Evolutionary conservation across 2,888 invertebrate species (phyloP).

Genomic region (Lacanobia oleracea): DNA sequence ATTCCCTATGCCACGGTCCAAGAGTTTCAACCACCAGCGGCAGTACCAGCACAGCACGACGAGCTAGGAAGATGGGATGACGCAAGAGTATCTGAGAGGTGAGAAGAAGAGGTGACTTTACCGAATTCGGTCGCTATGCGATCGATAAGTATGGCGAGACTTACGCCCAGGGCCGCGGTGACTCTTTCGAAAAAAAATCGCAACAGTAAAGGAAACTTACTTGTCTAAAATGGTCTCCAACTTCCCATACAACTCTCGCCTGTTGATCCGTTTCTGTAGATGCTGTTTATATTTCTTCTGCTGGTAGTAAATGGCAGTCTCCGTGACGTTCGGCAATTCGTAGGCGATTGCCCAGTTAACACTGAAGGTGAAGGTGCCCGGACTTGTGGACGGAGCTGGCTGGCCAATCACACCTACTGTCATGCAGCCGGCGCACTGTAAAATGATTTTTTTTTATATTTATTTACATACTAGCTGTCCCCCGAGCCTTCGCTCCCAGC

Average conservation of each 20-base stretch:
- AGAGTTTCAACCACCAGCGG: no score
- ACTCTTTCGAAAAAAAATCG: no score
- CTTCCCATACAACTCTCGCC: slow-evolving; percentile 93
- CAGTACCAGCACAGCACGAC: no score
- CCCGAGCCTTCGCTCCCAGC: no score
- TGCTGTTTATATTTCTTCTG: slow-evolving; percentile 80
- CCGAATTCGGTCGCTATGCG: no score
- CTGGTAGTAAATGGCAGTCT: slow-evolving; percentile 79
- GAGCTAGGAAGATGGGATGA: no score
- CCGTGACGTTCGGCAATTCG: slow-evolving; percentile 90
- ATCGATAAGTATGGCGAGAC: no score
- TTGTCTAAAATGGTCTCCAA: slow-evolving; percentile 93
- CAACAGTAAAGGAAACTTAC: slow-evolving; percentile 84
- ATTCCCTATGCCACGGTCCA: no score
- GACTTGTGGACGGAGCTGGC: slow-evolving; percentile 85
- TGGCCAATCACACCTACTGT: slow-evolving; percentile 88
- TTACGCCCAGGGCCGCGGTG: no score
- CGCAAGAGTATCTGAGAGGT: no score
- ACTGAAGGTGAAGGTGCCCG: slow-evolving; percentile 91
- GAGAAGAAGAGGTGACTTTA: no score
- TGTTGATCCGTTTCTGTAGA: slow-evolving; percentile 90
- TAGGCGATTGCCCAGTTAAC: slow-evolving; percentile 94
- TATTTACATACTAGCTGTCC: no score
- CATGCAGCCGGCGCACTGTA: slow-evolving; percentile 91
- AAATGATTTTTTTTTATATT: background rate